These are phyloP conservation scores for Branchinecta lindahli DNA, from an alignment of 1,140 invertebrate species.

Conservation along the genomic window DNA sequence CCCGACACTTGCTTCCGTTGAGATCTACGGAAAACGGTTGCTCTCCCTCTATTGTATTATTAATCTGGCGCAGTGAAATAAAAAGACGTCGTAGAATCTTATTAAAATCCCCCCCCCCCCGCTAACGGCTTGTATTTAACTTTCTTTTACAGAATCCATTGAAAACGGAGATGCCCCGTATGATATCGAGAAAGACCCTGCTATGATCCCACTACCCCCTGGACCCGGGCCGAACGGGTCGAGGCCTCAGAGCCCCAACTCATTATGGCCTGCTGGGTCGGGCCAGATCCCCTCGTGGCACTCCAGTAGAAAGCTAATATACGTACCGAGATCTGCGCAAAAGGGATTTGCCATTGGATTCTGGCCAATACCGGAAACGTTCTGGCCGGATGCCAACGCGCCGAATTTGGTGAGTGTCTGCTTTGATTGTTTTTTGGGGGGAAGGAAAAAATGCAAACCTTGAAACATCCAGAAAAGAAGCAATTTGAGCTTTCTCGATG, in stretches of 20 bases:
- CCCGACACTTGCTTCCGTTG: too few relatives aligned
- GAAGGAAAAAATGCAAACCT: too few relatives aligned
- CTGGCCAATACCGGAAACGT: constrained; percentile 97
- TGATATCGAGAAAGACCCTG: constrained; percentile 21
- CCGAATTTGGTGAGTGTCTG: constrained; percentile 42
- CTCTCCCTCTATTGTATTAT: too few relatives aligned
- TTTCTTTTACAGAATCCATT: constrained; percentile 12
- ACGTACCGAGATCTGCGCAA: constrained; percentile 77
- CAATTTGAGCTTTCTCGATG: too few relatives aligned
- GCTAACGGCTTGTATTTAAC: background rate
- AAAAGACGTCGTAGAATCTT: too few relatives aligned
- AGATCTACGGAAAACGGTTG: too few relatives aligned
- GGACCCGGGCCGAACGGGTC: constrained; percentile 17
- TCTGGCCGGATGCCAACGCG: constrained; percentile 78
- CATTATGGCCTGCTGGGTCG: constrained; percentile 14
- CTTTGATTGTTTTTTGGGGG: background rate
- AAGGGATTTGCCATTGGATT: constrained; percentile 85
- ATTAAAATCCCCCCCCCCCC: too few relatives aligned
- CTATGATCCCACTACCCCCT: constrained; percentile 13
- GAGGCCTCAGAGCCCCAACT: constrained; percentile 13
- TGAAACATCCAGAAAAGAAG: too few relatives aligned
- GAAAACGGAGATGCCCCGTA: constrained; percentile 18
- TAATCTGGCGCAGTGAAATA: too few relatives aligned
- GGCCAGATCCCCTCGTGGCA: constrained; percentile 49
- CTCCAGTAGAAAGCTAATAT: constrained; percentile 71